These are phyloP conservation scores for Oplegnathus fasciatus DNA, from an alignment of 2,113 vertebrate genomes.

Conservation along the genomic window DNA sequence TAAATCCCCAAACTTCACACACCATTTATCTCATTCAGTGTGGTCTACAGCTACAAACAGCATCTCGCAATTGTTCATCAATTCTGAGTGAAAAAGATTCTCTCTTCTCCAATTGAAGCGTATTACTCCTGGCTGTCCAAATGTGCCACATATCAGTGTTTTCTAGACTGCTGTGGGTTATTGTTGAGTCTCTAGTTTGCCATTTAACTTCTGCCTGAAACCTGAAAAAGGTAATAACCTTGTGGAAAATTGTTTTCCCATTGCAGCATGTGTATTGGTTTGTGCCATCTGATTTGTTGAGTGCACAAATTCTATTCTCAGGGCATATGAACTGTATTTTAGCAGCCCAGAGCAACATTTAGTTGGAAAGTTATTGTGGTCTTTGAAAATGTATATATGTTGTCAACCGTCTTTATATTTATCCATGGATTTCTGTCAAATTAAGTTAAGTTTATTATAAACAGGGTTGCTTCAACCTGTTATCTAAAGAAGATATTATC, in stretches of 20 bases:
- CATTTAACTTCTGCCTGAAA: conserved; percentile 53
- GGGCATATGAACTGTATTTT: not conserved
- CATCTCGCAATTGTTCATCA: conserved; percentile 18
- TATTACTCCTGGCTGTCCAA: conserved; percentile 11
- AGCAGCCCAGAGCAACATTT: not conserved
- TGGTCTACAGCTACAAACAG: conserved; percentile 12
- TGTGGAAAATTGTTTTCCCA: conserved; percentile 38
- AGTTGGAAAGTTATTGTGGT: not conserved
- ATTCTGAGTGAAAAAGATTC: not conserved
- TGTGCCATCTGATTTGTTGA: conserved; percentile 13
- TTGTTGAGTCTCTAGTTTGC: conserved; percentile 40
- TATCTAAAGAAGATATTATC: not conserved
- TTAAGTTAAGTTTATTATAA: not conserved
- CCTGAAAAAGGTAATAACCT: conserved; percentile 53
- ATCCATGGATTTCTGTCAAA: not conserved
- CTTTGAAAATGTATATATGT: not conserved
- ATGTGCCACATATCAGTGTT: conserved; percentile 10
- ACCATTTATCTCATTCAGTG: conserved; percentile 13
- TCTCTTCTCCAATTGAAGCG: not conserved
- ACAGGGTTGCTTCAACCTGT: not conserved
- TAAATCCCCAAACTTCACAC: conserved; percentile 24
- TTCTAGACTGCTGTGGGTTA: conserved; percentile 25
- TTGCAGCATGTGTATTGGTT: conserved; percentile 17
- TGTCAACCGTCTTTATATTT: not conserved
- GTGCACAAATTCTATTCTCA: conserved; percentile 25